These are phyloP conservation scores for Ctenicera cuprea DNA, from an alignment of 2,888 invertebrate genomes.

Conservation along the genomic window DNA sequence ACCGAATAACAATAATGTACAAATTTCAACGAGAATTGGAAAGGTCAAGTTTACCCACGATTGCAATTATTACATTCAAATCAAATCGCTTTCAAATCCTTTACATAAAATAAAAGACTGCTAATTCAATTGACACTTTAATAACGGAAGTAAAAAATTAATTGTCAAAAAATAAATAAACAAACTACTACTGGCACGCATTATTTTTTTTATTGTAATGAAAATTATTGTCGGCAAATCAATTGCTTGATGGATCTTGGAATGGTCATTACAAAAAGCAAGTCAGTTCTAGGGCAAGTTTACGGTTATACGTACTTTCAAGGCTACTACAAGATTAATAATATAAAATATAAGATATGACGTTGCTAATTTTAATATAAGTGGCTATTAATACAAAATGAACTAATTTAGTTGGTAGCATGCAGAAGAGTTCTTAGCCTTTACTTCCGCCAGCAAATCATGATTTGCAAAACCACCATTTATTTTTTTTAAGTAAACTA, in stretches of 20 bases:
- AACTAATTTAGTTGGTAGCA: constrained; percentile 2
- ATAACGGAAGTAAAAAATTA: background rate
- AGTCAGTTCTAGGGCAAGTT: constrained; percentile 7
- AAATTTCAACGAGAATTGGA: constrained; percentile 7
- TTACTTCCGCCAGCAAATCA: constrained; percentile 20
- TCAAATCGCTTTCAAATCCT: background rate
- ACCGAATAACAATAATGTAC: background rate
- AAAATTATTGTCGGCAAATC: background rate
- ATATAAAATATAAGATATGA: constrained; percentile 22
- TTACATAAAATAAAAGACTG: background rate
- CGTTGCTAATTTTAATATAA: constrained; percentile 12
- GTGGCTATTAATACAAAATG: constrained; percentile 1
- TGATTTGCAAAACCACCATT: constrained; percentile 3
- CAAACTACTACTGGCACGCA: too few species aligned
- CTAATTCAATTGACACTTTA: background rate
- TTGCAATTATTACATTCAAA: background rate
- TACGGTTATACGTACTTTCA: constrained; percentile 22
- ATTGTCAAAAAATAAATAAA: background rate
- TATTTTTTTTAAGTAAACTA: constrained; percentile 2
- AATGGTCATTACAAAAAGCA: too few species aligned
- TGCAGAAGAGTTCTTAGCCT: constrained; percentile 15
- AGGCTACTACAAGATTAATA: constrained; percentile 13
- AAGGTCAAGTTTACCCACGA: constrained; percentile 24
- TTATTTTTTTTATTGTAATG: background rate
- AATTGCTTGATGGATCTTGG: too few species aligned